Evolutionary conservation across 92 coral and sea anemone genomes (phyloP).

Genomic region (Actinernus sp.): DNA sequence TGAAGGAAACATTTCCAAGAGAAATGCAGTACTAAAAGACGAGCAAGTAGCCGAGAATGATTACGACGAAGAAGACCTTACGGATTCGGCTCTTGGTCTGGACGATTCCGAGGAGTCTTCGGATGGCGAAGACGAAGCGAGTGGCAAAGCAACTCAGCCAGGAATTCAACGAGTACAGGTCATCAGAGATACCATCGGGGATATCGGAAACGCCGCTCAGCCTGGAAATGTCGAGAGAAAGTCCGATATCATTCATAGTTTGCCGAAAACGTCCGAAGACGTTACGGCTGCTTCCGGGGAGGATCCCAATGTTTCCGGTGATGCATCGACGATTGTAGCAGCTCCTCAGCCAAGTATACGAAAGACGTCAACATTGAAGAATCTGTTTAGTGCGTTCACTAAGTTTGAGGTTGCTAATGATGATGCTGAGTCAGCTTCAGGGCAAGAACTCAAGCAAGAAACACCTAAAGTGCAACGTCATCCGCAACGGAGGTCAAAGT

Average conservation of each 20-base stretch:
- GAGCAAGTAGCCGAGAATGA: conserved; percentile 22
- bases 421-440: conserved; percentile 41
- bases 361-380: conserved; percentile 64
- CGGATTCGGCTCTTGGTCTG: conserved; percentile 56
- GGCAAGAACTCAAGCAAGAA: conserved; percentile 8
- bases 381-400: conserved; percentile 67
- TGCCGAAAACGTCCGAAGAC: conserved; percentile 50
- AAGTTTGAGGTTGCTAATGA: conserved; percentile 29
- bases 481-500: conserved; percentile 9
- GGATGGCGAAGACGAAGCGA: conserved; percentile 19
- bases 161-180: conserved; percentile 54
- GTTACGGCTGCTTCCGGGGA: not conserved
- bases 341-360: not conserved
- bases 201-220: conserved; percentile 76
- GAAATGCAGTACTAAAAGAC: conserved; percentile 24
- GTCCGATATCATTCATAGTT: conserved; percentile 79
- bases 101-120: conserved; percentile 37
- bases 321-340: not conserved
- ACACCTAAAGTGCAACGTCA: not conserved
- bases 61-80: conserved; percentile 28
- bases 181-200: conserved; percentile 69
- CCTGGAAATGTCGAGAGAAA: conserved; percentile 65
- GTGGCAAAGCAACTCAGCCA: not conserved
- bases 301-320: not conserved
- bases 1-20: conserved; percentile 9